Conservation (phyloP, 2,797 vertebrate genomes). For the Malacoraja senta region DNA sequence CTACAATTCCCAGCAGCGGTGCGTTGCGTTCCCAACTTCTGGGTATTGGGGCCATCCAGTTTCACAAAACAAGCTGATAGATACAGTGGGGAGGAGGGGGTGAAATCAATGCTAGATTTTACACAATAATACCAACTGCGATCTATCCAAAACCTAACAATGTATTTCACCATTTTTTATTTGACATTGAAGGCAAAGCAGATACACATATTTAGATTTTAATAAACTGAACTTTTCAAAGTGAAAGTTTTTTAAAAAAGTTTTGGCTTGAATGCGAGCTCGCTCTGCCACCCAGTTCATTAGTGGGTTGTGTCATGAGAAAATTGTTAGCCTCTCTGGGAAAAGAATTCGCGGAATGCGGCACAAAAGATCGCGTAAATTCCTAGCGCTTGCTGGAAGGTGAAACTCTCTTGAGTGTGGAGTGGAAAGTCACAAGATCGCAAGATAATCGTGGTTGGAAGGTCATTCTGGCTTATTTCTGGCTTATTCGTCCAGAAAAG, state of each 20-base stretch:
- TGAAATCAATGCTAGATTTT: background rate
- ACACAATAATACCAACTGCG: background rate
- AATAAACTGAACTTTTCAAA: background rate
- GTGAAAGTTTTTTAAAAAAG: background rate
- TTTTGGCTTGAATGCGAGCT: background rate
- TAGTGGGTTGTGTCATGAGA: slow-evolving; percentile 14
- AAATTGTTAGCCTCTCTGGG: slow-evolving; percentile 8
- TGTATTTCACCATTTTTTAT: too few relatives aligned
- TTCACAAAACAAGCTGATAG: background rate
- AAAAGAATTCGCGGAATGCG: slow-evolving; percentile 31
- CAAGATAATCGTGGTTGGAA: background rate
- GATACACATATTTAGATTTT: background rate
- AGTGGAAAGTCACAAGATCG: slow-evolving; percentile 7
- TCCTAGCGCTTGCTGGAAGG: background rate
- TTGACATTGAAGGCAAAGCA: background rate
- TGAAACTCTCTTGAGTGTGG: background rate
- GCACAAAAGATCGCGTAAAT: background rate
- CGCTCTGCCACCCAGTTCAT: background rate
- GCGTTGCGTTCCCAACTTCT: background rate
- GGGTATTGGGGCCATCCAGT: slow-evolving; percentile 41
- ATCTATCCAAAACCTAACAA: background rate
- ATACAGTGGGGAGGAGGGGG: background rate
- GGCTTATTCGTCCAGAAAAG: background rate
- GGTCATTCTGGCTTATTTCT: background rate
- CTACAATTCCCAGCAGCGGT: slow-evolving; percentile 18